Percentiles rank a stretch among this genome's conserved stretches.
Conservation (phyloP, 2,888 invertebrate genomes). For the Oligia fasciuncula region DNA sequence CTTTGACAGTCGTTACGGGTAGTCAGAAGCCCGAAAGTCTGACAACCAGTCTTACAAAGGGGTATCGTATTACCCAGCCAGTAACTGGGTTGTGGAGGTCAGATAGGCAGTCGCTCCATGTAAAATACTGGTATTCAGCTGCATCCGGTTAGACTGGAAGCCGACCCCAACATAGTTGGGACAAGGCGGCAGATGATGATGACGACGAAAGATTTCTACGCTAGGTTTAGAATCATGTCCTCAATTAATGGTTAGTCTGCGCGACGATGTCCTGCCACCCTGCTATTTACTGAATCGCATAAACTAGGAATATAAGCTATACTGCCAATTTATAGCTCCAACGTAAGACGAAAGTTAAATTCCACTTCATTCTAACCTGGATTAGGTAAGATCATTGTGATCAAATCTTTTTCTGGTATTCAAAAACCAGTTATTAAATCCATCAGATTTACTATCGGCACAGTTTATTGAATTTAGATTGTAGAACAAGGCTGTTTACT, state of each 20-base stretch:
- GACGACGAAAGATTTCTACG: background rate
- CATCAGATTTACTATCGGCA: background rate
- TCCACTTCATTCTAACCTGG: background rate
- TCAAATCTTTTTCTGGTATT: background rate
- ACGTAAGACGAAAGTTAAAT: background rate
- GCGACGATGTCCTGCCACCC: background rate
- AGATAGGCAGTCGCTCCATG: too few species aligned
- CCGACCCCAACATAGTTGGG: too few species aligned
- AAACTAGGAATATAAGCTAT: background rate
- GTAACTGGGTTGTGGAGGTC: too few species aligned
- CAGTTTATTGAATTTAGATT: background rate
- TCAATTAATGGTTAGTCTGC: background rate
- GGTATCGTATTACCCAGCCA: too few species aligned
- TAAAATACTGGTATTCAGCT: too few species aligned
- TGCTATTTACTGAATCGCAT: background rate
- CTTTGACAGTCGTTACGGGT: too few species aligned
- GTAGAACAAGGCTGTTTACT: background rate
- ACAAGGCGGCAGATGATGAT: too few species aligned
- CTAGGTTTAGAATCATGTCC: background rate
- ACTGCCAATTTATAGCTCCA: background rate
- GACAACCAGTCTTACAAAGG: too few species aligned
- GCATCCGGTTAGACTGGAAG: too few species aligned
- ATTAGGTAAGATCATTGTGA: background rate
- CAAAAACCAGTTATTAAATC: background rate
- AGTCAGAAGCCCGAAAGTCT: too few species aligned